Percentiles rank a stretch among this genome's conserved stretches.
Conservation (phyloP, 2,113 vertebrate genomes). For the Phoenicopterus ruber region DNA sequence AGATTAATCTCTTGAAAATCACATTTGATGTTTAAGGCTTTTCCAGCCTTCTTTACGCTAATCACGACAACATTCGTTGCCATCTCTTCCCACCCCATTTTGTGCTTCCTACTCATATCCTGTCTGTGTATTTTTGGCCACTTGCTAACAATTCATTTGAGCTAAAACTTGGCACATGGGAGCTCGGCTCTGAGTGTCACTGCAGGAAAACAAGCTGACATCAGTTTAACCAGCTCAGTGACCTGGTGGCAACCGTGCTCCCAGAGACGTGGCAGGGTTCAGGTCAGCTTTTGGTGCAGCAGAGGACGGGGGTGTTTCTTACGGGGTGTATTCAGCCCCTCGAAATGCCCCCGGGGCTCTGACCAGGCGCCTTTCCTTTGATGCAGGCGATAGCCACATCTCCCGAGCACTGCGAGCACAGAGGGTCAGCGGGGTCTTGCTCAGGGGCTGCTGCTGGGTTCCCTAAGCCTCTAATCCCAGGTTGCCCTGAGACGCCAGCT, state of each 20-base stretch:
- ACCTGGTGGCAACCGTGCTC: not conserved
- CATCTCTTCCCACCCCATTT: constrained; percentile 5
- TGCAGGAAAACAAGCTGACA: not conserved
- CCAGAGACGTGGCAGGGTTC: not conserved
- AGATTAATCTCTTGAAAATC: not conserved
- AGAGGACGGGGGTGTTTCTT: not conserved
- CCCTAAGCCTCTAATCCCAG: not conserved
- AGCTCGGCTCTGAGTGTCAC: not conserved
- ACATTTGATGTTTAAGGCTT: not conserved
- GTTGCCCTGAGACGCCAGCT: not conserved
- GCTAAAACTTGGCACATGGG: not conserved
- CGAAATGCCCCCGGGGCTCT: not conserved
- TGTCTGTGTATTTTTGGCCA: constrained; percentile 29
- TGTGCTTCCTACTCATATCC: constrained; percentile 44
- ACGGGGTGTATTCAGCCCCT: not conserved
- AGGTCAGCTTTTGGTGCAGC: not conserved
- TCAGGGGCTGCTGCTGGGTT: not conserved
- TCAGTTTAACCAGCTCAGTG: not conserved
- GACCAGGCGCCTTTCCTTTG: not conserved
- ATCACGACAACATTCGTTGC: not conserved
- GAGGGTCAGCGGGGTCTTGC: not conserved
- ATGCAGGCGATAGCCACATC: not conserved
- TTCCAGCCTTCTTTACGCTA: not conserved
- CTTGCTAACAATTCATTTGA: constrained; percentile 27
- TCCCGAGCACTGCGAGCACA: not conserved